A percentile compares a stretch with the other conserved stretches of the same genome.
Conservation (phyloP, 2,888 invertebrate species). For the Seira ritae region DNA sequence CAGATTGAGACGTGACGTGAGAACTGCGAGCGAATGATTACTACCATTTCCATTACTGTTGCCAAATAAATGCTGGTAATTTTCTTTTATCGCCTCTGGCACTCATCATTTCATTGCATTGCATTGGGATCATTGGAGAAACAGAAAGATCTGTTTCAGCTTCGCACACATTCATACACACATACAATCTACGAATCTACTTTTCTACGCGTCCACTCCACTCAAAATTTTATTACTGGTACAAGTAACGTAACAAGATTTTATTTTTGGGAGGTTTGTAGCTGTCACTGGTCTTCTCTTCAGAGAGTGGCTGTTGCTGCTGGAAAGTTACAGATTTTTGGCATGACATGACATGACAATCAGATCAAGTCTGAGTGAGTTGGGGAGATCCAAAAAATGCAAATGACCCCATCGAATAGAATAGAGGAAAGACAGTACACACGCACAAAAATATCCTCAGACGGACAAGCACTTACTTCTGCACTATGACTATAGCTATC, state of each 20-base stretch:
- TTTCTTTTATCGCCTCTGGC: no score
- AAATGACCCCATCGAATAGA: neutral
- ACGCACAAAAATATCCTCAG: neutral
- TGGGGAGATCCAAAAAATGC: neutral
- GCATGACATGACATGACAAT: no score
- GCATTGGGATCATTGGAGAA: no score
- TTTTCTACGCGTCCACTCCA: neutral
- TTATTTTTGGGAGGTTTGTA: no score
- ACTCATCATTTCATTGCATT: no score
- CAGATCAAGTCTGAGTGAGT: no score
- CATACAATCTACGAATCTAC: neutral
- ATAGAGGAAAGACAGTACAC: neutral
- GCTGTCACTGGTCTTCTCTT: no score
- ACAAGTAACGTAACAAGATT: conserved; percentile 2
- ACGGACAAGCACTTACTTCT: neutral
- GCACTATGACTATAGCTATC: neutral
- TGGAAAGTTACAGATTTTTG: conserved; percentile 6
- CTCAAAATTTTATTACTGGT: neutral
- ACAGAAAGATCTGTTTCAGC: conserved; percentile 66
- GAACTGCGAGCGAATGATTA: no score
- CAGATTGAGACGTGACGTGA: no score
- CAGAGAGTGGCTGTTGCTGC: no score
- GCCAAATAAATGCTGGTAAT: no score
- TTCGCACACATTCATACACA: conserved; percentile 46
- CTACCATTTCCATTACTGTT: no score